Evolutionary conservation across 2,888 invertebrate species (phyloP), one percentile per base, ranked within the genome.

Genomic region (Exocentrus adspersus): DNA sequence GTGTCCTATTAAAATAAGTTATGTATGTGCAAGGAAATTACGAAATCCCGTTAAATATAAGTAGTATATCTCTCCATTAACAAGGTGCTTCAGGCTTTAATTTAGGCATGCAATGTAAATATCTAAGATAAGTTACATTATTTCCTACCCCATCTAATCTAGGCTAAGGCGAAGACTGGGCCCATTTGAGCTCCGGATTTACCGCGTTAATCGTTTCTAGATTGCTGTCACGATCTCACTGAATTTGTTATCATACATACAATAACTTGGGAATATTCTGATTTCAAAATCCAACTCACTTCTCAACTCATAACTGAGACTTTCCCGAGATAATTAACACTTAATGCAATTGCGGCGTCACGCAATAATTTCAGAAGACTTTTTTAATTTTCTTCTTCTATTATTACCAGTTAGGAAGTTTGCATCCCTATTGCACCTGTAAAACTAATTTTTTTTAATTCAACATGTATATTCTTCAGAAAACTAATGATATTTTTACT

Each of bases 101-200:
- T 76, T 75, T 77, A 76, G 73, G 74, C 73, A 71, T 72, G 72
- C 72, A 72, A 75, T 77, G 75, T 78, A 78, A 78, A 77, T 78
- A 78, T 78, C 75, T 74, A 70, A 76, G 76, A 76, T 77, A 77
- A 75, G 74, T 77, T 76, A 75, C 75, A 76, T 76, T 76, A 77
- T 76, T 76, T 75, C 76, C 70, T 71, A 73, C 72, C 70, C 67
- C 72, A 73, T 76, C 72, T 78, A 77, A 78, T 78, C 75, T 76
- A 60, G 65, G 72, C 74, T 76, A 75, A 77, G 78, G 74, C 72
- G 74, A 67, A 68, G 67, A 69, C 70, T 73, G 72, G 69, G 73
- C 72, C 73, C 72, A 72, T 77, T 77, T 76, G 71, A 76, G 74
- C 74, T 71, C 70, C 64, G 76, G 75, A 76, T 77, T 75, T 74